Evolutionary conservation across 2,888 invertebrate species (phyloP).

Genomic region (Caenorhabditis afra): DNA sequence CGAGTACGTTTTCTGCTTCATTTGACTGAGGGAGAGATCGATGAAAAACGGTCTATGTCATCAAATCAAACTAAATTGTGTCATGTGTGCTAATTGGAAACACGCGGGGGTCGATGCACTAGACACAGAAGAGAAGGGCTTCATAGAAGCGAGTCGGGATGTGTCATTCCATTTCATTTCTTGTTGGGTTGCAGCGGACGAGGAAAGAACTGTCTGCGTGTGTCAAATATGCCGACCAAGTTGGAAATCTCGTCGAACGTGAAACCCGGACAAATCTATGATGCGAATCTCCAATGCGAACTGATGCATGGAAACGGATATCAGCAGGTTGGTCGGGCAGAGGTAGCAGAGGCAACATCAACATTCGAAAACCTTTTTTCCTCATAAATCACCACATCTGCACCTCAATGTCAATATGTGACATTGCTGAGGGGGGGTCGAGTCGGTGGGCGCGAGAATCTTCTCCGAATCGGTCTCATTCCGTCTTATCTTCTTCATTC

Average conservation of each 20-base stretch:
- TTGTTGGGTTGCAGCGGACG: conserved; percentile 67
- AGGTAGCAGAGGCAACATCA: neutral
- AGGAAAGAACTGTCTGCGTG: conserved; percentile 77
- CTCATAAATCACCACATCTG: conserved; percentile 42
- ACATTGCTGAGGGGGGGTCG: neutral
- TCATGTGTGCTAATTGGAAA: conserved; percentile 48
- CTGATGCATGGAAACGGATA: conserved; percentile 80
- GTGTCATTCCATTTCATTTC: neutral
- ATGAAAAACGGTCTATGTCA: conserved; percentile 33
- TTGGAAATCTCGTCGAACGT: conserved; percentile 69
- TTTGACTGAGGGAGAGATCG: conserved; percentile 18
- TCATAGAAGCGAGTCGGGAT: conserved; percentile 19
- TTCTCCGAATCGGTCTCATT: neutral
- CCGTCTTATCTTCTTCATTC: conserved; percentile 44
- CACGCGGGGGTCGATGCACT: conserved; percentile 10
- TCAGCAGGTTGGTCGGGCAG: conserved; percentile 68
- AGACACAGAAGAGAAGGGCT: conserved; percentile 6
- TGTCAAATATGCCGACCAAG: conserved; percentile 73
- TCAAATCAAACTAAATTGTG: conserved; percentile 42
- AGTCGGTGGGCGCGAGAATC: neutral
- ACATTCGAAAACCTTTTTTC: conserved; percentile 23
- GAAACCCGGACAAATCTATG: conserved; percentile 80
- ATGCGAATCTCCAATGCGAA: conserved; percentile 79
- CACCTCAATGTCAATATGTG: conserved; percentile 26
- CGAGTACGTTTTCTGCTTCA: conserved; percentile 71